Evolutionary conservation across 2,888 invertebrate genomes (phyloP).

Genomic region (Girardia tigrina): DNA sequence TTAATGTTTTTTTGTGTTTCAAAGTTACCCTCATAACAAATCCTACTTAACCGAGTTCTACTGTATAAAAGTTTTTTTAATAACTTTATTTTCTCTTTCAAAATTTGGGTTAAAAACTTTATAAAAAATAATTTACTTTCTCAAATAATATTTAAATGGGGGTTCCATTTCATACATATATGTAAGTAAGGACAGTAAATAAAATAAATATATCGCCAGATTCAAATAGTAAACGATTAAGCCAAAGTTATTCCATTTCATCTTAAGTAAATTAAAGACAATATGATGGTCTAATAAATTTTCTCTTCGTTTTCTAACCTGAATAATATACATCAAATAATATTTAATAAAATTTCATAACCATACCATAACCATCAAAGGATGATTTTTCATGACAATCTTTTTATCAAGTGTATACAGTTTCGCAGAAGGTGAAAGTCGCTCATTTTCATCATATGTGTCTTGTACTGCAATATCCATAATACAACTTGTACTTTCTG

Average conservation of each 20-base stretch:
- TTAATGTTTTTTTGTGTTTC: no score
- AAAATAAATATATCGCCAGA: slow-evolving; percentile 50
- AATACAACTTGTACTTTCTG: background rate
- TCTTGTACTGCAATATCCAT: slow-evolving; percentile 35
- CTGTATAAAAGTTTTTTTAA: no score
- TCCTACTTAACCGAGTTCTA: no score
- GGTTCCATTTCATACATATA: slow-evolving; percentile 47
- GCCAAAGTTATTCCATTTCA: slow-evolving; percentile 53
- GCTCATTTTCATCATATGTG: slow-evolving; percentile 45
- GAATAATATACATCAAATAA: background rate
- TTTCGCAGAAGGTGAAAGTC: slow-evolving; percentile 41
- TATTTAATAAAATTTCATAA: background rate
- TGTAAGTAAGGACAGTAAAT: slow-evolving; percentile 51
- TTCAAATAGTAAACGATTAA: slow-evolving; percentile 52
- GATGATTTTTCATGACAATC: slow-evolving; percentile 49
- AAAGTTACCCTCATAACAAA: no score
- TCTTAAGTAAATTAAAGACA: slow-evolving; percentile 50
- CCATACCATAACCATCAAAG: slow-evolving; percentile 49
- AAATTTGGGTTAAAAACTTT: no score
- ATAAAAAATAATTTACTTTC: slow-evolving; percentile 17
- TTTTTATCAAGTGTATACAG: slow-evolving; percentile 47
- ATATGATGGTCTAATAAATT: slow-evolving; percentile 52
- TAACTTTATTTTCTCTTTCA: no score
- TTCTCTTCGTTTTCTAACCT: slow-evolving; percentile 44
- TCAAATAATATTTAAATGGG: slow-evolving; percentile 38